Evolutionary conservation across 2,797 vertebrate species (phyloP).

Genomic region (Pseudopleuronectes americanus): DNA sequence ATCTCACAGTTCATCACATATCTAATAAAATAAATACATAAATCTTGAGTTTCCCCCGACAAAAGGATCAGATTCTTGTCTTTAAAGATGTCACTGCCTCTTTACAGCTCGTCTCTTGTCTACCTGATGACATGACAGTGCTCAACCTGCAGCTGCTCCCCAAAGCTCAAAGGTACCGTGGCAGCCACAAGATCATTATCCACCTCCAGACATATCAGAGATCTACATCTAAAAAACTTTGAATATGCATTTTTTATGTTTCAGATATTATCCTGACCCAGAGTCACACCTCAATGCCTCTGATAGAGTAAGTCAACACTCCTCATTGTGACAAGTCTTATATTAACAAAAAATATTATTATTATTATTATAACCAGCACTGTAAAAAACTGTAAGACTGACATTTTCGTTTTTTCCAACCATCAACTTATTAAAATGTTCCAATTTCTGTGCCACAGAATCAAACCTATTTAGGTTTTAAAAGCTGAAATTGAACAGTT

Average conservation of each 20-base stretch:
- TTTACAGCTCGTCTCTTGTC: slow-evolving; percentile 72
- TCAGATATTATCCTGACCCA: slow-evolving; percentile 24
- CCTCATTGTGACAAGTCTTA: background rate
- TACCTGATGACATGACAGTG: slow-evolving; percentile 63
- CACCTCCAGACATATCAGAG: background rate
- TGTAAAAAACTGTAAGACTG: background rate
- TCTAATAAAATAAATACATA: background rate
- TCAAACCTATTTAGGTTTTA: background rate
- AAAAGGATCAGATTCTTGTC: too few relatives aligned
- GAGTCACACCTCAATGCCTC: background rate
- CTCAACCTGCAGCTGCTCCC: slow-evolving; percentile 73
- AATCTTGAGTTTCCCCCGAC: too few relatives aligned
- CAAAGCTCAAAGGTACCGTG: slow-evolving; percentile 54
- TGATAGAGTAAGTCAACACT: slow-evolving; percentile 53
- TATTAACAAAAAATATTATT: background rate
- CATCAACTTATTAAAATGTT: background rate
- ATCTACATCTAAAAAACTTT: background rate
- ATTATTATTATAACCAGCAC: background rate
- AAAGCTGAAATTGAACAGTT: too few relatives aligned
- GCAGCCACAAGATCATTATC: background rate
- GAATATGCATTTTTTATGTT: background rate
- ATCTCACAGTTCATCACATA: slow-evolving; percentile 13
- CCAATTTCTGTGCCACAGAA: background rate
- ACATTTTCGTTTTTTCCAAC: background rate
- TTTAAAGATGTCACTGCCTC: slow-evolving; percentile 11